Percentiles rank a stretch among this genome's conserved stretches.
These are phyloP conservation scores for Cyanoramphus novaezelandiae DNA, from an alignment of 2,113 vertebrate genomes.

Conservation along the genomic window DNA sequence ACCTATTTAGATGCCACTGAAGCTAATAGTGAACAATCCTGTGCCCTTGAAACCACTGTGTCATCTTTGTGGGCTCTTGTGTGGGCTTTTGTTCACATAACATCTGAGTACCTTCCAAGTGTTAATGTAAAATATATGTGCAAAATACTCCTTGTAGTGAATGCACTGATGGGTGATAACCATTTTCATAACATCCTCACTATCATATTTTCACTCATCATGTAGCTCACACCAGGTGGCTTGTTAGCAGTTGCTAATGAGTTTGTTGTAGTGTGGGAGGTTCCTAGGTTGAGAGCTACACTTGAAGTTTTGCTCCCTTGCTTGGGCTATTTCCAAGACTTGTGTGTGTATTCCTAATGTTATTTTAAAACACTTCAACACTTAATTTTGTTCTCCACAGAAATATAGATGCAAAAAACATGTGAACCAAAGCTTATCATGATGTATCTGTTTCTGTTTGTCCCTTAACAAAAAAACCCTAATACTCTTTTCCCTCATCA, in stretches of 20 bases:
- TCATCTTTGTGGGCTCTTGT: neutral
- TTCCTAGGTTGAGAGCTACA: conserved; percentile 35
- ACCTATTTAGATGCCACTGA: conserved; percentile 23
- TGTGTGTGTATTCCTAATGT: conserved; percentile 31
- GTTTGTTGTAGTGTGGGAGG: conserved; percentile 27
- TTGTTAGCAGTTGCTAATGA: conserved; percentile 46
- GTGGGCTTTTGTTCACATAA: neutral
- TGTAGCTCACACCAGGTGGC: conserved; percentile 33
- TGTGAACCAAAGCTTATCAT: neutral
- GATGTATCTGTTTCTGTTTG: conserved; percentile 7
- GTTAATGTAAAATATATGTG: conserved; percentile 56
- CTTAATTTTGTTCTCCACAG: conserved; percentile 48
- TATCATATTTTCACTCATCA: conserved; percentile 58
- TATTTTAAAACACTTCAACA: conserved; percentile 45
- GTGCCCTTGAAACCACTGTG: conserved; percentile 29
- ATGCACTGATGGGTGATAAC: conserved; percentile 63
- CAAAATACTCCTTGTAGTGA: conserved; percentile 60
- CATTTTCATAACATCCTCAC: conserved; percentile 57
- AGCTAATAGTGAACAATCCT: conserved; percentile 40
- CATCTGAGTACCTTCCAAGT: conserved; percentile 57
- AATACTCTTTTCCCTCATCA: neutral
- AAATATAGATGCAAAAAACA: neutral
- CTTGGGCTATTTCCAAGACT: conserved; percentile 44
- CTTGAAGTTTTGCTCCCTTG: neutral
- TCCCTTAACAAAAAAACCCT: neutral